A percentile compares a stretch with the other conserved stretches of the same genome.
phyloP scores from a whole-genome alignment of 2,113 vertebrate genomes.

The Connochaetes taurinus region DNA sequence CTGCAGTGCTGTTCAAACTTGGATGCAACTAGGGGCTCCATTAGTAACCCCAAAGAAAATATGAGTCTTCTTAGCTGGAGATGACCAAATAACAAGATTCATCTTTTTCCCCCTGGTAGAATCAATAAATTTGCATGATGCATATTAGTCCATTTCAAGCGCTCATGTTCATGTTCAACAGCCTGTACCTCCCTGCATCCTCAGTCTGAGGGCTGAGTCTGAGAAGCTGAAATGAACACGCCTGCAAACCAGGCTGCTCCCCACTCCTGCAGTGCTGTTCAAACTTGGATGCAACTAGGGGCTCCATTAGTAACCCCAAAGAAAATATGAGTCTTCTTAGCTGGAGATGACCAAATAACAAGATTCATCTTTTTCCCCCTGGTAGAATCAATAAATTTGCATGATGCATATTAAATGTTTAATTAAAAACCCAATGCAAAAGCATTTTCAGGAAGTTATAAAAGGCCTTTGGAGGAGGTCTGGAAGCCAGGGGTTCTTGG shows the following conservation, averaged over 20 bases:
- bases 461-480: slow-evolving; percentile 70
- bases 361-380: slow-evolving; percentile 40
- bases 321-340: not conserved
- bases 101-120: slow-evolving; percentile 50
- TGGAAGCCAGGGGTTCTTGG: slow-evolving; percentile 66
- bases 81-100: slow-evolving; percentile 55
- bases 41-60: not conserved
- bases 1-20: not conserved
- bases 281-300: not conserved
- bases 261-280: not conserved
- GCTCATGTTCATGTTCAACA: no score
- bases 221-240: no score
- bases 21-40: not conserved
- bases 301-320: not conserved
- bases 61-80: not conserved
- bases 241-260: not conserved
- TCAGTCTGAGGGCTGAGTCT: no score
- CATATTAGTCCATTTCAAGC: slow-evolving; percentile 57
- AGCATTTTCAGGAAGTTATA: slow-evolving; percentile 74
- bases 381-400: slow-evolving; percentile 74
- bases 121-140: slow-evolving; percentile 75
- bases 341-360: slow-evolving; percentile 41
- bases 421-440: slow-evolving; percentile 79
- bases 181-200: no score
- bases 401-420: slow-evolving; percentile 77